These are phyloP conservation scores for Callitettix versicolor DNA, from an alignment of 1,140 invertebrate species.

Conservation along the genomic window DNA sequence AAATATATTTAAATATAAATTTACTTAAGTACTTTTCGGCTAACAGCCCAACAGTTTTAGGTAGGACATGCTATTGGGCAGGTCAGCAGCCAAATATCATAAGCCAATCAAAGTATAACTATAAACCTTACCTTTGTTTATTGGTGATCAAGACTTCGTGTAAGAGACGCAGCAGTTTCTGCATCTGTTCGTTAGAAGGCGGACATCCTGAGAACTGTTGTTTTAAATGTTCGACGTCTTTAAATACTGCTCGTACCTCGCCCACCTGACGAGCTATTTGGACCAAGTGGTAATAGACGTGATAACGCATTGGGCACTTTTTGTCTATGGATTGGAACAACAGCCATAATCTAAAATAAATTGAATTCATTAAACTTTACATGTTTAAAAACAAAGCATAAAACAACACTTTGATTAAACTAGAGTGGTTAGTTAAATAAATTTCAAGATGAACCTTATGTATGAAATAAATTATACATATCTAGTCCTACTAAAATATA, in stretches of 20 bases:
- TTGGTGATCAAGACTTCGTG: conserved; percentile 74
- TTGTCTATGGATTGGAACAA: conserved; percentile 85
- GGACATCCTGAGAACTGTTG: conserved; percentile 72
- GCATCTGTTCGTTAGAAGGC: conserved; percentile 82
- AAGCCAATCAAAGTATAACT: too few species aligned
- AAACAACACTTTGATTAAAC: conserved; percentile 14
- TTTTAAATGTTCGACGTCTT: conserved; percentile 68
- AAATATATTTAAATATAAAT: too few species aligned
- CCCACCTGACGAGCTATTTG: conserved; percentile 76
- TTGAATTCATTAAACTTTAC: background rate
- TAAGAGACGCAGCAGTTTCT: conserved; percentile 78
- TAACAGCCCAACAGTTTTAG: too few species aligned
- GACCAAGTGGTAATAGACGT: conserved; percentile 84
- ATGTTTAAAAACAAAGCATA: conserved; percentile 8
- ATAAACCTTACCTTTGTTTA: conserved; percentile 56
- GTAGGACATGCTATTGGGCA: too few species aligned
- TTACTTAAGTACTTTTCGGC: too few species aligned
- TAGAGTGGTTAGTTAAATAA: background rate
- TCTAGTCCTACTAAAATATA: too few species aligned
- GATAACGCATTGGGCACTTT: conserved; percentile 72
- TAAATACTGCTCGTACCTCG: conserved; percentile 69
- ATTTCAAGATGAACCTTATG: background rate
- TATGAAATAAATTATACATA: too few species aligned
- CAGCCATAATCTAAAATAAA: conserved; percentile 55
- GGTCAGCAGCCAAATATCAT: too few species aligned